Base-by-base conservation (phyloP, 2,797 vertebrate species). In the Gallinago stenura region DNA sequence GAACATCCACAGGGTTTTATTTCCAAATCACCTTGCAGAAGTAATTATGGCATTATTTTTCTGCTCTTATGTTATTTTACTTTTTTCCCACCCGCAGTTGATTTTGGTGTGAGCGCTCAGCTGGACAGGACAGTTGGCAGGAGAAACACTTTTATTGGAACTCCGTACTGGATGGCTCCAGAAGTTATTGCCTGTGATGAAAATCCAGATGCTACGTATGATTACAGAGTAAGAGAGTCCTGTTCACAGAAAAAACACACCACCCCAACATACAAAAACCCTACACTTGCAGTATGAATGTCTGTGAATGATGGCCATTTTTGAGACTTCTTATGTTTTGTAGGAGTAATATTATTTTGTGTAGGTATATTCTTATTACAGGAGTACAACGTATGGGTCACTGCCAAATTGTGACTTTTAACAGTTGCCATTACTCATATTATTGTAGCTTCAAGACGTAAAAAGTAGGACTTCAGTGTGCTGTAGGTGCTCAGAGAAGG, bases 171-270 rank as follows among this genome's bases (percentile, higher is more conserved):
- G 99, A 99, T 99, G 99, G 99, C 99, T 56, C 99, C 99, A 3
- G 99, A 99, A 97, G 99, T 99, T 97, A 99, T 99, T 19, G 99
- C 99, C 78, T 99, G 99, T 61, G 99, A 99, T 20, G 99, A 99
- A 97, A 99, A 99, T 97, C 99, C 99, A 20, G 99, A 99, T 54
- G 99, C 99, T 53, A 99, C 99, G 3, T 99, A 99, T 4, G 99
- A 99, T 97, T 99, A 99, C 97, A 98, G 99, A 98, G 99, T 99
- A 98, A 98, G 99, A 90, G 61, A 62, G 31, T 13, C 37, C 43
- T 53, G 33, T 81, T 94, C 35, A 25, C 33, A 69, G 43, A 13
- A 54, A 84, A 57, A 84, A 76, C 24, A 6, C 2, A 2, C 2
- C 6, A 53, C 6, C 10, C 39, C 19, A 57, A 13, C 15, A 3